A percentile compares a stretch with the other conserved stretches of the same genome.
Evolutionary conservation across 1,140 invertebrate genomes (phyloP).

Genomic region (Zaprionus ornatus): DNA sequence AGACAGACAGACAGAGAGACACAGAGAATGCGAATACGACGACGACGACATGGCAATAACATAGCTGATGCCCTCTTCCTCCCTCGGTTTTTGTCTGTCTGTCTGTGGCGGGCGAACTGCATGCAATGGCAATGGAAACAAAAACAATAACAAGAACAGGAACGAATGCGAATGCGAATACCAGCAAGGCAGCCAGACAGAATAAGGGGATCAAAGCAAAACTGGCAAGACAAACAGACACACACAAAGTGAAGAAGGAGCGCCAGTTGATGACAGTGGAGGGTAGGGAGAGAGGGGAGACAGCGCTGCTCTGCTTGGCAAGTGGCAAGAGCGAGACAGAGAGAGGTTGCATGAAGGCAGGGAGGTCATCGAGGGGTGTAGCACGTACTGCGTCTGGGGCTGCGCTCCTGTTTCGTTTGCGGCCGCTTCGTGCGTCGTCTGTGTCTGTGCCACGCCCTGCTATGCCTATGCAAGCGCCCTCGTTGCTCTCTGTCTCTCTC

Average conservation of each 20-base stretch:
- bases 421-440: constrained; percentile 1
- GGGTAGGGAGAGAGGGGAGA: not conserved
- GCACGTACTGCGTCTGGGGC: constrained; percentile 38
- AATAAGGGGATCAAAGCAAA: constrained; percentile 78
- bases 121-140: constrained; percentile 73
- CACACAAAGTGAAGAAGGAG: constrained; percentile 39
- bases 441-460: constrained; percentile 61
- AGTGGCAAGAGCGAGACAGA: not conserved
- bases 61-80: constrained; percentile 1
- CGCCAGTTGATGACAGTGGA: constrained; percentile 20
- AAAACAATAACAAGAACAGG: constrained; percentile 60
- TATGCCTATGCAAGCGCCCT: constrained; percentile 34
- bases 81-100: not conserved
- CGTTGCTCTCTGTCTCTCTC: constrained; percentile 27
- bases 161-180: constrained; percentile 35
- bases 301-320: not conserved
- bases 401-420: constrained; percentile 64
- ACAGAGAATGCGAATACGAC: constrained; percentile 22
- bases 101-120: constrained; percentile 65
- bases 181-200: constrained; percentile 63
- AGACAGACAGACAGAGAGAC: not conserved
- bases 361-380: not conserved
- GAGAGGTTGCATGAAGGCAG: too few species aligned
- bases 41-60: constrained; percentile 41
- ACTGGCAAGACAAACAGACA: constrained; percentile 58